Evolutionary conservation across 2,113 vertebrate species (phyloP).

Genomic region (Mormoops blainvillei): DNA sequence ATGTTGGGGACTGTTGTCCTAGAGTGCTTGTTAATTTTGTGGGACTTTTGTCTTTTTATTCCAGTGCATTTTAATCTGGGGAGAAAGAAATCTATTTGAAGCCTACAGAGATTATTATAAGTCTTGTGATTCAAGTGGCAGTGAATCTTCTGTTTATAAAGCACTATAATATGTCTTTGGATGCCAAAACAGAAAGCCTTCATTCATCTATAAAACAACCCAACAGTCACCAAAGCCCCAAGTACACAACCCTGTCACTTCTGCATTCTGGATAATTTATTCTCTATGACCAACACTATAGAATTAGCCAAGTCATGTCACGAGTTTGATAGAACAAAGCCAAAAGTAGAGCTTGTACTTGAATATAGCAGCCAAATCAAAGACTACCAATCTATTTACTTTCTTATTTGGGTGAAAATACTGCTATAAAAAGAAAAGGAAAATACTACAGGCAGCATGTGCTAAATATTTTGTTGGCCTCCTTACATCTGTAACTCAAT

Average conservation of each 20-base stretch:
- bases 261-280: not conserved
- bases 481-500: not conserved
- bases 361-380: not conserved
- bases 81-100: not conserved
- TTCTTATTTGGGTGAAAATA: not conserved
- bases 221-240: not conserved
- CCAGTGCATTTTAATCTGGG: not conserved
- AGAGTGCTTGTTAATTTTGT: not conserved
- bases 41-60: not conserved
- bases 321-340: not conserved
- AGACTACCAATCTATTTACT: not conserved
- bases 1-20: too few species aligned
- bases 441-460: not conserved
- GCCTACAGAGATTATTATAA: not conserved
- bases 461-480: not conserved
- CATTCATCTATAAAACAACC: not conserved
- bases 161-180: not conserved
- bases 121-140: not conserved
- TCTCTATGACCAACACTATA: not conserved
- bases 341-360: not conserved
- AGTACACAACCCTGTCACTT: rapidly evolving
- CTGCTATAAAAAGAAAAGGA: not conserved
- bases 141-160: not conserved
- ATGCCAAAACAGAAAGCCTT: not conserved
- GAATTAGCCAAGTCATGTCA: not conserved